These are phyloP conservation scores for Deroplatys truncata DNA, from an alignment of 2,888 invertebrate species.

Conservation along the genomic window DNA sequence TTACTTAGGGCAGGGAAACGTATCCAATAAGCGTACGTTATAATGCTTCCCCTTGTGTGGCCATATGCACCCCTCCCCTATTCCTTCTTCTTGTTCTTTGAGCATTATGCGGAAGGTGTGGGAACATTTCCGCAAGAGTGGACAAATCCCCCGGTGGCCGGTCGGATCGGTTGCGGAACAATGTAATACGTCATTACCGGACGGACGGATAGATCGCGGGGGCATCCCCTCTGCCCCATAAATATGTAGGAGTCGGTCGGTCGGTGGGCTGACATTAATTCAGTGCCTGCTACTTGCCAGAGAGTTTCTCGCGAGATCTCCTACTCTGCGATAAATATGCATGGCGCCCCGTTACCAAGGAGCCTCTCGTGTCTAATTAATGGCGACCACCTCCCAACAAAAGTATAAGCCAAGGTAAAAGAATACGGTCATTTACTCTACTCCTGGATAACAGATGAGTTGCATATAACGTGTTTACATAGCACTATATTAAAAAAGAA, in stretches of 20 bases:
- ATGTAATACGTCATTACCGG: slow-evolving; percentile 2
- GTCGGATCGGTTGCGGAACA: background rate
- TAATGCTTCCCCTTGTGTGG: too few species aligned
- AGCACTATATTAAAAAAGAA: too few species aligned
- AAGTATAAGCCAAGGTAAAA: background rate
- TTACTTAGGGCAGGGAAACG: too few species aligned
- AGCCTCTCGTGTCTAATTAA: background rate
- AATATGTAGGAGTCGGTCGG: slow-evolving; percentile 2
- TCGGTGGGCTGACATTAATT: background rate
- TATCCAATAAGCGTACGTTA: too few species aligned
- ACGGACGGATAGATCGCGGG: background rate
- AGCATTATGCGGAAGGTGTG: background rate
- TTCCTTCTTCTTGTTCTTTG: background rate
- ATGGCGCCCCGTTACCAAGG: background rate
- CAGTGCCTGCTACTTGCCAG: background rate
- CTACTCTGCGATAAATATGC: background rate
- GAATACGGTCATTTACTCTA: too few species aligned
- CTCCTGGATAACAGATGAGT: too few species aligned
- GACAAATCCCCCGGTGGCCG: background rate
- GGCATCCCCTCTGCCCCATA: slow-evolving; percentile 9
- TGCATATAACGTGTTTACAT: too few species aligned
- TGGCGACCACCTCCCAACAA: background rate
- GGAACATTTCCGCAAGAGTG: background rate
- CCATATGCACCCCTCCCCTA: background rate
- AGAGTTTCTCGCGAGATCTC: background rate